Conservation (phyloP, 2,888 invertebrate species). For the Hydropsyche betteni region DNA sequence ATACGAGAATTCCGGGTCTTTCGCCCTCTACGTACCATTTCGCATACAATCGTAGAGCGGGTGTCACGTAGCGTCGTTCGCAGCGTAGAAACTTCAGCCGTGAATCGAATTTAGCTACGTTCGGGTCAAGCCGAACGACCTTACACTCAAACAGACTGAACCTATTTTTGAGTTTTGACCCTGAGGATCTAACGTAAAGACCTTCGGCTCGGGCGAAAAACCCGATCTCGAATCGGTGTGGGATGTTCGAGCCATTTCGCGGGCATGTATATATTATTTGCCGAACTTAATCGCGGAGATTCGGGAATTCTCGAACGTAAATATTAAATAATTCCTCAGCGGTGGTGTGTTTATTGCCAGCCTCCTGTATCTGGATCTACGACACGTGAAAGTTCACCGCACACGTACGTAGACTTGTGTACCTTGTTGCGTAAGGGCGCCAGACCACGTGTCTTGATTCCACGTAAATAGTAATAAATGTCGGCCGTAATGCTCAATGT, state of each 20-base stretch:
- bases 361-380: not conserved
- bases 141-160: not conserved
- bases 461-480: slow-evolving; percentile 29
- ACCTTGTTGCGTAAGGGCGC: too few species aligned
- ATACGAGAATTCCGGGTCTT: slow-evolving; percentile 7
- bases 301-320: slow-evolving; percentile 29
- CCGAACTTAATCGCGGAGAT: not conserved
- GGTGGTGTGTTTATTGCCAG: slow-evolving; percentile 12
- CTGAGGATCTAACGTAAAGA: too few species aligned
- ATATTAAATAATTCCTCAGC: slow-evolving; percentile 35
- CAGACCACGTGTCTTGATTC: slow-evolving; percentile 8
- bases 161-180: not conserved
- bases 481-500: slow-evolving; percentile 21
- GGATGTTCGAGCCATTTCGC: not conserved
- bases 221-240: not conserved
- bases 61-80: slow-evolving; percentile 33
- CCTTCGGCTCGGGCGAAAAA: not conserved
- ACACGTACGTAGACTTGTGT: not conserved
- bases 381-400: slow-evolving; percentile 12
- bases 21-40: not conserved
- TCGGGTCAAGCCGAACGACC: not conserved
- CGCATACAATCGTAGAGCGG: slow-evolving; percentile 36
- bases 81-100: slow-evolving; percentile 46
- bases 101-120: slow-evolving; percentile 49
- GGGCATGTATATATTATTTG: not conserved